Percentiles rank a stretch among this genome's conserved stretches.
Evolutionary conservation across 2,888 invertebrate genomes (phyloP).

Genomic region (Orchesellides sinensis): DNA sequence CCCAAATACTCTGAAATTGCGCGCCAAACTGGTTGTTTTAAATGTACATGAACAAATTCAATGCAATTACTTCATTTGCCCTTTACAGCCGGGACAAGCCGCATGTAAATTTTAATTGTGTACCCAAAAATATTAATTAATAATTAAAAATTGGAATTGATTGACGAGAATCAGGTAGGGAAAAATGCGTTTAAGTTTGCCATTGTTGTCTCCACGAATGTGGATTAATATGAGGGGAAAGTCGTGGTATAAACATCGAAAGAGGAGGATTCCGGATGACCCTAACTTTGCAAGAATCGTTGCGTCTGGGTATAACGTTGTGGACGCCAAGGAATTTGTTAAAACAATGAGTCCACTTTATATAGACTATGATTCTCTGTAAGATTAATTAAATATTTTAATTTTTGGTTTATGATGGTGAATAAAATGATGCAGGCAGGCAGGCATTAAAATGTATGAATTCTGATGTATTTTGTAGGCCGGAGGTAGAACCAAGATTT

Average conservation of each 20-base stretch:
- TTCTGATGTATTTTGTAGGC: constrained; percentile 46
- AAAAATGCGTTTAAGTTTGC: constrained; percentile 67
- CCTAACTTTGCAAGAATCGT: constrained; percentile 80
- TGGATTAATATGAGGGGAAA: constrained; percentile 55
- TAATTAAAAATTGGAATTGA: too few relatives aligned
- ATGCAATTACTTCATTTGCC: too few relatives aligned
- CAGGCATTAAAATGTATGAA: background rate
- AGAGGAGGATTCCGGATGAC: constrained; percentile 80
- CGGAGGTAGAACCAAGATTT: constrained; percentile 59
- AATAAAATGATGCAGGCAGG: background rate
- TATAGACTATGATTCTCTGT: constrained; percentile 66
- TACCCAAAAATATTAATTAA: too few relatives aligned
- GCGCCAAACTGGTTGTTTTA: too few relatives aligned
- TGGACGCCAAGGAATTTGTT: constrained; percentile 81
- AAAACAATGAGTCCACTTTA: constrained; percentile 46
- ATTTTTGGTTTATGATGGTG: background rate
- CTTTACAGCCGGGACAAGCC: too few relatives aligned
- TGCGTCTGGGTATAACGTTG: constrained; percentile 81
- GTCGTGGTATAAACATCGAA: constrained; percentile 83
- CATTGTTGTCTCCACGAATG: constrained; percentile 58
- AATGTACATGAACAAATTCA: too few relatives aligned
- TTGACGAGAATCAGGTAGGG: background rate
- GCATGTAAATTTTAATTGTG: too few relatives aligned
- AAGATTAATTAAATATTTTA: constrained; percentile 20
- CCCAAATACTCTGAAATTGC: too few relatives aligned